Conservation (phyloP, 2,113 vertebrate species). For the Phalacrocorax brasilianus region DNA sequence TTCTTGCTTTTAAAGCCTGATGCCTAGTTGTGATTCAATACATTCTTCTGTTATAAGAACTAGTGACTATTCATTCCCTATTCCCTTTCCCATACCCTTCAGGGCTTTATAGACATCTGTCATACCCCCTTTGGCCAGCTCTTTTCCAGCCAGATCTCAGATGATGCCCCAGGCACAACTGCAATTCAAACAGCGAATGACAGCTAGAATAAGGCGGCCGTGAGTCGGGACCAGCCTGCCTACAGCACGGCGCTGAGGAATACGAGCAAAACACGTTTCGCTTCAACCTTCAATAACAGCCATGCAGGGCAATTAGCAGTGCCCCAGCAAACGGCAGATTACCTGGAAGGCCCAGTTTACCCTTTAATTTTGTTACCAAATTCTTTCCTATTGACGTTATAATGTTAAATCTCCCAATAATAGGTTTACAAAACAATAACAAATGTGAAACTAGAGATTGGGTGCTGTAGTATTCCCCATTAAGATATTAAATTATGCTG, state of each 20-base stretch:
- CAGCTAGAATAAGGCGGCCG: background rate
- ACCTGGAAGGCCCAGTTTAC: background rate
- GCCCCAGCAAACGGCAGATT: background rate
- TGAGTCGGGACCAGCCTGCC: background rate
- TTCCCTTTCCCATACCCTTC: background rate
- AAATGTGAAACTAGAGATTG: background rate
- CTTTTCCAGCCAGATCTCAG: slow-evolving; percentile 4
- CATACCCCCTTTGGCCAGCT: background rate
- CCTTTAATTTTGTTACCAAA: background rate
- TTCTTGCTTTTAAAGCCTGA: background rate
- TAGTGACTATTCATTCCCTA: accelerated
- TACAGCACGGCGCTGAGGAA: background rate
- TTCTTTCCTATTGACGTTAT: background rate
- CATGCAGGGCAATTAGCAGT: background rate
- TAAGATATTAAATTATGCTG: background rate
- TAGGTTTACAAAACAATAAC: background rate
- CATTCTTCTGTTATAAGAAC: background rate
- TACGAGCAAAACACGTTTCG: background rate
- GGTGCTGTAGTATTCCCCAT: background rate
- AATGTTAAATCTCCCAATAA: background rate
- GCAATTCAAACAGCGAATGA: background rate
- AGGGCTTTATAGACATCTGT: slow-evolving; percentile 13
- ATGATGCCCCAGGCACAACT: background rate
- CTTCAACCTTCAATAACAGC: background rate
- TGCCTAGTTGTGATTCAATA: accelerated